Conservation (phyloP, 2,797 vertebrate species). For the Falco berigora region DNA sequence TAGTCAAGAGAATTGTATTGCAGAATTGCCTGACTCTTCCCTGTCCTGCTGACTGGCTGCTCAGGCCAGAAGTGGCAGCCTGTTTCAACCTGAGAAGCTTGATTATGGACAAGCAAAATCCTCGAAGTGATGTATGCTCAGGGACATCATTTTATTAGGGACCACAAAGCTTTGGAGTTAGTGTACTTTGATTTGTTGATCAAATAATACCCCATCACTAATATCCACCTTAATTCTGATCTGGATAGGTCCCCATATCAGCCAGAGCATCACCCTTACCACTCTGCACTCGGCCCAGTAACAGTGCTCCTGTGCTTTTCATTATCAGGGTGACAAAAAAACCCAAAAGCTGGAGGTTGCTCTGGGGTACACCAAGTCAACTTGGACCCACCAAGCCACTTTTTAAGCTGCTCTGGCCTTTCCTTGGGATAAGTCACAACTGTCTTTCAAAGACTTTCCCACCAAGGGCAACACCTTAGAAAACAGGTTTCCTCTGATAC, state of each 20-base stretch:
- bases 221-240: background rate
- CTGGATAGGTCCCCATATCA: background rate
- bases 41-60: background rate
- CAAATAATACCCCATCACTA: background rate
- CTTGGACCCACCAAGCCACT: background rate
- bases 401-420: background rate
- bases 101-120: background rate
- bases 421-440: background rate
- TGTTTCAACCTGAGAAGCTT: background rate
- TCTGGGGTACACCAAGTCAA: background rate
- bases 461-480: background rate
- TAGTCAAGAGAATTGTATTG: background rate
- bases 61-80: background rate
- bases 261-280: background rate
- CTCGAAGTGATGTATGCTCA: background rate
- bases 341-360: background rate
- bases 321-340: background rate
- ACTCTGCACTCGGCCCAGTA: fast-evolving
- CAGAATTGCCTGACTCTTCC: background rate
- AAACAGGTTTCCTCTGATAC: background rate
- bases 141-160: background rate
- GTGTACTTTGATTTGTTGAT: background rate
- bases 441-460: background rate
- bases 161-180: background rate
- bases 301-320: background rate